A percentile compares a stretch with the other conserved stretches of the same genome.
phyloP scores from a whole-genome alignment of 2,888 invertebrate species.

The Lamellibrachia columna region DNA sequence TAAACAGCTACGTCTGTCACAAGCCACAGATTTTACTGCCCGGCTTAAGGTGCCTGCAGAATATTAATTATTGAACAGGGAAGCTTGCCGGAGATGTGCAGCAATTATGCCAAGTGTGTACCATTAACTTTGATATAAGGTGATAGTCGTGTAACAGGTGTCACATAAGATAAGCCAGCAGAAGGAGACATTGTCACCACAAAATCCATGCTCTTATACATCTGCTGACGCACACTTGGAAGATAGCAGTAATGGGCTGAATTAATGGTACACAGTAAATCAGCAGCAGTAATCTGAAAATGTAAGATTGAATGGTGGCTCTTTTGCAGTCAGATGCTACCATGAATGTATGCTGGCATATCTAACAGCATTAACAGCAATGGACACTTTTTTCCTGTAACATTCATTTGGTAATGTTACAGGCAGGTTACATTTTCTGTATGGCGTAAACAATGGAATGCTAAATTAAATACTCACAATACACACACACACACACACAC shows the following conservation, averaged over 20 bases:
- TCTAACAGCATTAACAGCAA: neutral
- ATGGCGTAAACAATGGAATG: neutral
- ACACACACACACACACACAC: neutral
- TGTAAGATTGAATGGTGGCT: neutral
- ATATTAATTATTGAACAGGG: slow-evolving; percentile 16
- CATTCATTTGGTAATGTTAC: neutral
- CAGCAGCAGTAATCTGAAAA: neutral
- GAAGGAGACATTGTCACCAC: neutral
- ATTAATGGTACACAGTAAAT: neutral
- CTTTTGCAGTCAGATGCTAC: neutral
- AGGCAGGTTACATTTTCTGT: neutral
- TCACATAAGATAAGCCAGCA: neutral
- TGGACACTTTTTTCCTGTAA: neutral
- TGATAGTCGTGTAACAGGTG: slow-evolving; percentile 6
- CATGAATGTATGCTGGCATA: neutral
- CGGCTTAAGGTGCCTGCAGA: slow-evolving; percentile 2
- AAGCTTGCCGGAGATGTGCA: neutral
- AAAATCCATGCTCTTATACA: slow-evolving; percentile 10
- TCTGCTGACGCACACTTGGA: slow-evolving; percentile 11
- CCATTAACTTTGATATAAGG: slow-evolving; percentile 16
- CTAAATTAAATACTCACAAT: neutral
- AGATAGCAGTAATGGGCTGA: neutral
- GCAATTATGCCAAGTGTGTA: slow-evolving; percentile 11
- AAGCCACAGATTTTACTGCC: neutral
- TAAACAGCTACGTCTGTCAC: neutral